Percentiles rank a stretch among this genome's conserved stretches.
phyloP scores from a whole-genome alignment of 2,113 vertebrate species.

The Arizona elegans region DNA sequence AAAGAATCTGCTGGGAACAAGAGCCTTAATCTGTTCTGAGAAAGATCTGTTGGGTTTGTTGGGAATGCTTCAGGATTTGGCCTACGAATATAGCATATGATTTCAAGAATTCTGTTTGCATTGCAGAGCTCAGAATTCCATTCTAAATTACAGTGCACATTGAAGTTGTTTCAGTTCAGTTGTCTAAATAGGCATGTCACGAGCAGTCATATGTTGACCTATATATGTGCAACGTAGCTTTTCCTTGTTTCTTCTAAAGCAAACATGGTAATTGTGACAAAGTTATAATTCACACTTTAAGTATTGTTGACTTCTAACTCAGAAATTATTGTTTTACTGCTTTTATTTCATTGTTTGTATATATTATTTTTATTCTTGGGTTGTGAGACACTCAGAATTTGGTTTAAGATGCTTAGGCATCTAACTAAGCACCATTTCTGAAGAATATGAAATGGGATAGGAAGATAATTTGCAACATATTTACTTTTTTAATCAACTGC shows the following conservation, averaged over 20 bases:
- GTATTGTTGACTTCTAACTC: fast-evolving
- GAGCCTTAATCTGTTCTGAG: background rate
- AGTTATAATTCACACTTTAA: background rate
- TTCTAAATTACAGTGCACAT: background rate
- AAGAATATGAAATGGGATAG: background rate
- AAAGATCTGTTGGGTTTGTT: background rate
- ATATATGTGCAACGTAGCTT: background rate
- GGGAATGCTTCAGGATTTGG: background rate
- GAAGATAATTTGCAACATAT: background rate
- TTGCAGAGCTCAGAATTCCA: background rate
- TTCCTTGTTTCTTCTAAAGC: background rate
- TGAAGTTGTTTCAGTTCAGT: background rate
- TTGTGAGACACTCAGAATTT: background rate
- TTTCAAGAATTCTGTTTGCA: background rate
- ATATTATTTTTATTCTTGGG: background rate
- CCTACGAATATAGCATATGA: background rate
- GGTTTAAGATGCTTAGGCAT: background rate
- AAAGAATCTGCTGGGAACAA: background rate
- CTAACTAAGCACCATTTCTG: background rate
- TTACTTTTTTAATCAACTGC: background rate
- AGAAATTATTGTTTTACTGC: background rate
- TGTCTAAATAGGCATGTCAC: background rate
- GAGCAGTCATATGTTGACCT: background rate
- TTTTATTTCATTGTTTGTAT: background rate
- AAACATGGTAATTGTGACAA: background rate